These are phyloP conservation scores for Hydropsyche tenuis DNA, from an alignment of 1,140 invertebrate species.

Conservation along the genomic window DNA sequence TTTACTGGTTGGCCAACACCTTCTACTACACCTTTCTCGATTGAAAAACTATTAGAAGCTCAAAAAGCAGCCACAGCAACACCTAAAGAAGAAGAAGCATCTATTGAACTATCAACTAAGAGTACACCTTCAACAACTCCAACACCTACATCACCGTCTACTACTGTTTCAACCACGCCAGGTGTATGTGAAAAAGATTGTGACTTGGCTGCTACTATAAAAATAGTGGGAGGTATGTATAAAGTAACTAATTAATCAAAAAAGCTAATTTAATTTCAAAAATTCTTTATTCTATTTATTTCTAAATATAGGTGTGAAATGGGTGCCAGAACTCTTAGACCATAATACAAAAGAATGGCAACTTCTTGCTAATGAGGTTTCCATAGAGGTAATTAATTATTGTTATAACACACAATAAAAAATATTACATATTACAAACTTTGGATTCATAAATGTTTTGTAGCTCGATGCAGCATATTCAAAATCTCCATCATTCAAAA, in stretches of 20 bases:
- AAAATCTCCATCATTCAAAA: conserved; percentile 73
- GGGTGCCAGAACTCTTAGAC: conserved; percentile 85
- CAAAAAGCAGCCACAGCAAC: conserved; percentile 69
- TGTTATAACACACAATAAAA: no score
- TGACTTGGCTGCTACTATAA: conserved; percentile 83
- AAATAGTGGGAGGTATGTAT: conserved; percentile 71
- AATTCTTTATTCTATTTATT: not conserved
- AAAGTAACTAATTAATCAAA: conserved; percentile 5
- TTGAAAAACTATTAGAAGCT: conserved; percentile 79
- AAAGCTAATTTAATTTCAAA: not conserved
- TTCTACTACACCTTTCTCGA: conserved; percentile 82
- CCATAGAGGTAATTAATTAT: conserved; percentile 81
- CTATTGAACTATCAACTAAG: conserved; percentile 59
- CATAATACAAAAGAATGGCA: conserved; percentile 87
- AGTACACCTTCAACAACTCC: conserved; percentile 75
- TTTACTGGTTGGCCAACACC: conserved; percentile 89
- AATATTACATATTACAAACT: no score
- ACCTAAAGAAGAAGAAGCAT: conserved; percentile 46
- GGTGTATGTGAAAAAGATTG: conserved; percentile 79
- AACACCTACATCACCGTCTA: conserved; percentile 77
- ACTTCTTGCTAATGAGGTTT: conserved; percentile 78
- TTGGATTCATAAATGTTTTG: conserved; percentile 55
- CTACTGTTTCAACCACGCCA: conserved; percentile 78
- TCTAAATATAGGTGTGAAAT: conserved; percentile 67
- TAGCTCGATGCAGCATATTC: conserved; percentile 84